Conservation (phyloP, 2,113 vertebrate genomes). For the Chloroceryle aenea region DNA sequence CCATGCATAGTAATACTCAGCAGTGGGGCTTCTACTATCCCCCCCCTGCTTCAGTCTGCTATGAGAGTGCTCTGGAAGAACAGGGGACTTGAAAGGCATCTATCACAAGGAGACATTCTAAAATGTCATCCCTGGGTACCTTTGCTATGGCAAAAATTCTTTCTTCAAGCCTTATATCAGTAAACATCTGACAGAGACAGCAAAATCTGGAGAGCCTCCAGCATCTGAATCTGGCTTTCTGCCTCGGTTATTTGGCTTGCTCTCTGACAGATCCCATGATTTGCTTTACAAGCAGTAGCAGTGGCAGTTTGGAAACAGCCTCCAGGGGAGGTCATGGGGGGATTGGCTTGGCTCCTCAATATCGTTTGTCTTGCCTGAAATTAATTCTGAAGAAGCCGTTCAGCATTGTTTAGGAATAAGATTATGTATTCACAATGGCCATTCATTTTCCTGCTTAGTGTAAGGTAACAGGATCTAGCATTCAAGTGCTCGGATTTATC, state of each 20-base stretch:
- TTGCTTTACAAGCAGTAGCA: slow-evolving; percentile 36
- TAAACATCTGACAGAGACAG: slow-evolving; percentile 1
- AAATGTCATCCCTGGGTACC: background rate
- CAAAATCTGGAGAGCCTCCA: slow-evolving; percentile 13
- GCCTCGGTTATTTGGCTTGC: background rate
- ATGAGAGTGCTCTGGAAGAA: background rate
- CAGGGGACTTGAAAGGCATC: background rate
- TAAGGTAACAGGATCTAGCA: background rate
- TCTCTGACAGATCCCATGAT: slow-evolving; percentile 36
- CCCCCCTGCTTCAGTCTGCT: background rate
- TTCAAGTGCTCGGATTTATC: slow-evolving; percentile 16
- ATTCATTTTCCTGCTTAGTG: background rate
- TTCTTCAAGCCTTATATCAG: background rate
- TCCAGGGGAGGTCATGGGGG: slow-evolving; percentile 29
- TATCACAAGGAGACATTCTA: background rate
- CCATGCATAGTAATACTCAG: rapidly evolving
- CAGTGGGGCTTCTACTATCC: rapidly evolving
- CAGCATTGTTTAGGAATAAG: slow-evolving; percentile 2
- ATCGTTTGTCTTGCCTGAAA: slow-evolving; percentile 50
- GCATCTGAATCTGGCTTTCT: background rate
- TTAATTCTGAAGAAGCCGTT: slow-evolving; percentile 52
- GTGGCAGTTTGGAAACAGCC: slow-evolving; percentile 52
- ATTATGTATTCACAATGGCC: background rate
- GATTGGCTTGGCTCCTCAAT: background rate
- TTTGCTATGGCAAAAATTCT: background rate